Evolutionary conservation across 2,888 invertebrate genomes (phyloP), one percentile per base, ranked within the genome.

Genomic region (Lochmaea capreae): DNA sequence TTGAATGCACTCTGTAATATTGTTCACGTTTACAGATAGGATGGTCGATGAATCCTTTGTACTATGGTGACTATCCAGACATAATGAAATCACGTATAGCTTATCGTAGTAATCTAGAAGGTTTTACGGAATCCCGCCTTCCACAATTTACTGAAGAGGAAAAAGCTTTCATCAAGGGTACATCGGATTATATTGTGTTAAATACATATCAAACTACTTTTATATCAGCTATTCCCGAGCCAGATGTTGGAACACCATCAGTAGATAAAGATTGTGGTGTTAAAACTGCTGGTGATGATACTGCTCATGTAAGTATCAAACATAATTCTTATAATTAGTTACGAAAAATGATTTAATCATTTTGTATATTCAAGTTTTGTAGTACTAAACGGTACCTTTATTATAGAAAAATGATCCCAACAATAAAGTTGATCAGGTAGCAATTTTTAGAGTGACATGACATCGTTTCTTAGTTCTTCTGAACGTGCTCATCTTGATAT

Each of bases 111-210:
- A 86, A 84, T 63, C 84, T 85, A 14, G 91, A 93, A 83, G 90
- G 91, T 10, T 92, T 89, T 78, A 81, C 86, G 0, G 86, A 88
- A 14, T 92, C 93, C 0, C 89, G 93, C 5, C 87, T 94, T 4
- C 93, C 93, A 0, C 82, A 82, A 72, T 92, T 93, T 81, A 91
- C 90, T 0, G 39, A 81, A 0, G 87, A 90, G 18, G 93, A 94
- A 87, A 87, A 93, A 6, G 83, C 87, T 9, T 86, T 87, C 69
- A 90, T 94, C 42, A 87, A 89, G 88, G 91, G 89, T 0, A 91
- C 93, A 0, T 88, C 89, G 1, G 95, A 95, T 83, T 94, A 93
- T 85, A 88, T 95, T 70, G 94, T 93, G 0, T 83, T 95, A 12
- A 95, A 95, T 83, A 90, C 92, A 72, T 95, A 95, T 83, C 92